phyloP scores from a whole-genome alignment of 2,888 invertebrate genomes.

The Calephelis perditalis region DNA sequence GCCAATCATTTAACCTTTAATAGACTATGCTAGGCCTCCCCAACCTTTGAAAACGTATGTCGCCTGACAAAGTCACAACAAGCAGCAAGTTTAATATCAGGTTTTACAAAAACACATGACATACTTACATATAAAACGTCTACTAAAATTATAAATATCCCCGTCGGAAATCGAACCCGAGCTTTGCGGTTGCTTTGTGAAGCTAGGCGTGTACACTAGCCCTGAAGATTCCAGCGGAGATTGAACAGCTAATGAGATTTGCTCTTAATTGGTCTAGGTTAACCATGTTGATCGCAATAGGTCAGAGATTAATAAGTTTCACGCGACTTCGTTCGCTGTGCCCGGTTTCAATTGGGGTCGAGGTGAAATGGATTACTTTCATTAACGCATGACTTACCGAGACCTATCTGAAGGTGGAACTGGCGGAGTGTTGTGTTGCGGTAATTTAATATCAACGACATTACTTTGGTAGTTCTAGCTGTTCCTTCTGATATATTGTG shows the following conservation, averaged over 20 bases:
- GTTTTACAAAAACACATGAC: too few relatives aligned
- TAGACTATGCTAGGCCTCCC: too few relatives aligned
- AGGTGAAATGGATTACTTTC: conserved; percentile 55
- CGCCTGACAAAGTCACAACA: too few relatives aligned
- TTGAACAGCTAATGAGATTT: neutral
- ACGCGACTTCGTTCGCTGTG: conserved; percentile 48
- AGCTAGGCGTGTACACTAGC: too few relatives aligned
- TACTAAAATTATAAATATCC: too few relatives aligned
- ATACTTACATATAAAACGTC: too few relatives aligned
- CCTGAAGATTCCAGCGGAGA: too few relatives aligned
- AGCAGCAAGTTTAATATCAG: too few relatives aligned
- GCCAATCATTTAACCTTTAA: too few relatives aligned
- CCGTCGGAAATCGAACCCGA: too few relatives aligned
- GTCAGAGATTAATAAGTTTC: conserved; percentile 63
- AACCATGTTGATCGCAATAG: conserved; percentile 32
- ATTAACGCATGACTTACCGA: conserved; percentile 44
- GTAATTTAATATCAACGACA: conserved; percentile 28
- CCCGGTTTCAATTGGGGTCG: conserved; percentile 45
- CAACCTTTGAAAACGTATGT: too few relatives aligned
- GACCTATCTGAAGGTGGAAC: conserved; percentile 31
- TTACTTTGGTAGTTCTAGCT: conserved; percentile 2
- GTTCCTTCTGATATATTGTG: conserved; percentile 3
- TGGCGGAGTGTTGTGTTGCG: conserved; percentile 28
- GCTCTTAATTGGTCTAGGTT: conserved; percentile 1
- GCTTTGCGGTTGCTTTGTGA: too few relatives aligned